These are phyloP conservation scores for Actinia equina DNA, from an alignment of 64 coral and sea anemone species.

Conservation along the genomic window DNA sequence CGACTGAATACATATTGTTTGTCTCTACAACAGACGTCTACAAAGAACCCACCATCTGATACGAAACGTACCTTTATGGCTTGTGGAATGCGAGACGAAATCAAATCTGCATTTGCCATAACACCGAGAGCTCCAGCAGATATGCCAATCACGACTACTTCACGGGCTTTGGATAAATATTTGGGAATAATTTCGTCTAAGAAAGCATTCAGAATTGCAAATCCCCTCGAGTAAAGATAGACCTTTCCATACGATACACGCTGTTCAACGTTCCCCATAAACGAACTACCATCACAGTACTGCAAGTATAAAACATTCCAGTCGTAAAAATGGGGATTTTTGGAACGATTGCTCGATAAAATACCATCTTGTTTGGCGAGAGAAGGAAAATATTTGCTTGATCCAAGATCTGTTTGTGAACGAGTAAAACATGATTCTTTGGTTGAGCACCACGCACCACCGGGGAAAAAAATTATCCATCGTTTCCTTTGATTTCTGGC, in stretches of 20 bases:
- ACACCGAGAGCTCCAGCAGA: conserved; percentile 71
- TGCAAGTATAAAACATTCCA: conserved; percentile 73
- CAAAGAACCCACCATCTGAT: conserved; percentile 74
- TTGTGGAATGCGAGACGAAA: conserved; percentile 47
- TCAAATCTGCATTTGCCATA: conserved; percentile 69
- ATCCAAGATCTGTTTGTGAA: background rate
- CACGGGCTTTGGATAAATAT: conserved; percentile 6
- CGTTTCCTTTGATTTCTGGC: background rate
- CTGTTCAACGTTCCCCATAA: conserved; percentile 56
- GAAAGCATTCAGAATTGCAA: conserved; percentile 51
- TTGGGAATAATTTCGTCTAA: conserved; percentile 55
- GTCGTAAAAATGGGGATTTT: conserved; percentile 77
- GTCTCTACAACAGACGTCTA: conserved; percentile 28
- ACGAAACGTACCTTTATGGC: conserved; percentile 43
- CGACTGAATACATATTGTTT: background rate
- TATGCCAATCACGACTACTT: conserved; percentile 70
- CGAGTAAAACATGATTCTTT: conserved; percentile 1
- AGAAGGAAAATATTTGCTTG: background rate
- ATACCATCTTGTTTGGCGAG: conserved; percentile 17
- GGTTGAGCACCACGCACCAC: background rate
- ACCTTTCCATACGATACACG: conserved; percentile 41
- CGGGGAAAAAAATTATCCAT: background rate
- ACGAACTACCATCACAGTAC: conserved; percentile 84
- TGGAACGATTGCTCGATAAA: conserved; percentile 40
- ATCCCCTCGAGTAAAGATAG: conserved; percentile 56